Percentiles rank a stretch among this genome's conserved stretches.
phyloP scores from a whole-genome alignment of 2,113 vertebrate species.

The Empidonax traillii region DNA sequence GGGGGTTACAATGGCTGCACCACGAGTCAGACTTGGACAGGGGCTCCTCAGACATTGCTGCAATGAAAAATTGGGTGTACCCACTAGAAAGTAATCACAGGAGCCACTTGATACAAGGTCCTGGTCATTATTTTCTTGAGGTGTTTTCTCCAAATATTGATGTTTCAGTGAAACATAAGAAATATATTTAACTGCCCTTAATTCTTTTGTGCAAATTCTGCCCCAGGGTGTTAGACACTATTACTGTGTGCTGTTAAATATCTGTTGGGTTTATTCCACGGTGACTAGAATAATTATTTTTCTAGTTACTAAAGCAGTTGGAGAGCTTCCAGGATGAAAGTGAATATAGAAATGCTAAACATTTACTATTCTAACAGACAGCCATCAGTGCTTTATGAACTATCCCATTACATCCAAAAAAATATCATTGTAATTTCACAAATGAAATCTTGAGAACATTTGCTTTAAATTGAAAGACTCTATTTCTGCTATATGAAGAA shows the following conservation, averaged over 20 bases:
- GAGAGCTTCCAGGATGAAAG: neutral
- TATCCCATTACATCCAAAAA: neutral
- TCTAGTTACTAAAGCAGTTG: neutral
- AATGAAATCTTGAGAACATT: neutral
- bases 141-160: neutral
- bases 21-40: neutral
- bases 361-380: neutral
- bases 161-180: neutral
- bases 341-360: neutral
- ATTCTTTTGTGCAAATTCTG: neutral
- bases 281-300: neutral
- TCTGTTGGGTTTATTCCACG: neutral
- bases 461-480: slow-evolving; percentile 10
- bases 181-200: neutral
- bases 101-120: neutral
- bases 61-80: neutral
- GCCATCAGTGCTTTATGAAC: neutral
- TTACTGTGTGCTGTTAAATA: neutral
- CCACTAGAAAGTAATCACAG: neutral
- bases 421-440: neutral
- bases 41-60: neutral
- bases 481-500: neutral
- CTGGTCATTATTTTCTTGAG: neutral
- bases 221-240: neutral
- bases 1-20: neutral